Conservation (phyloP, 2,888 invertebrate genomes). For the Drosophila leonis region DNA sequence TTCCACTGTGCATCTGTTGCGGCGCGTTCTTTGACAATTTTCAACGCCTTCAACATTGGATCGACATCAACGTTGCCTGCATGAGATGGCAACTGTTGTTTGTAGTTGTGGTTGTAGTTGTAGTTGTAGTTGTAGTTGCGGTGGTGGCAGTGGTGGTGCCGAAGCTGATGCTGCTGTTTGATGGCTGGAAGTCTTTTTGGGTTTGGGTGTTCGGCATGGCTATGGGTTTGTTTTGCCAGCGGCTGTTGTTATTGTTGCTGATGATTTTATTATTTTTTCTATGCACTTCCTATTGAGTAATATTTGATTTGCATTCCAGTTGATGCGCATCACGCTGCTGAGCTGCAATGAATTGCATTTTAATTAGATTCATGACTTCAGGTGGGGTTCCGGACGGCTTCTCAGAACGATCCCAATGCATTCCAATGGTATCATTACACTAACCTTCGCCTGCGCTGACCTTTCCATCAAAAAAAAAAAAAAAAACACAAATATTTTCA, state of each 20-base stretch:
- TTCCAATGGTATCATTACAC: constrained; percentile 14
- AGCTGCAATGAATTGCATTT: constrained; percentile 76
- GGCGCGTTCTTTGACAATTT: constrained; percentile 82
- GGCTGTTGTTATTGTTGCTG: constrained; percentile 62
- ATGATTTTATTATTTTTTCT: constrained; percentile 78
- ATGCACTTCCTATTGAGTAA: constrained; percentile 79
- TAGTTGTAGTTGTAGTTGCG: constrained; percentile 31
- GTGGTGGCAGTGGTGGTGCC: constrained; percentile 21
- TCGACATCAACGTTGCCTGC: constrained; percentile 66
- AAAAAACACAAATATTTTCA: too few species aligned
- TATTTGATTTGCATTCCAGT: constrained; percentile 78
- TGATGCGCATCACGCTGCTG: constrained; percentile 66
- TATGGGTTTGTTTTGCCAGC: constrained; percentile 71
- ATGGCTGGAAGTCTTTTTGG: constrained; percentile 55
- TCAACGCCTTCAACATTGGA: constrained; percentile 77
- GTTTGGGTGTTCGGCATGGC: constrained; percentile 50
- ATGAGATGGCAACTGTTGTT: constrained; percentile 75
- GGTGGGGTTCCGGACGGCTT: constrained; percentile 50
- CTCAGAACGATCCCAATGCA: constrained; percentile 44
- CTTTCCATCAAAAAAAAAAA: constrained; percentile 45
- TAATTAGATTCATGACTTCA: constrained; percentile 76
- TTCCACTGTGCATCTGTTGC: constrained; percentile 59
- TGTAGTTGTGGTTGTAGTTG: constrained; percentile 28
- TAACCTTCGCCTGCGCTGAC: constrained; percentile 36
- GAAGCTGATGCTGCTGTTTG: constrained; percentile 73